A percentile compares a stretch with the other conserved stretches of the same genome.
Evolutionary conservation across 2,113 vertebrate genomes (phyloP).

Genomic region (Campylomormyrus tamandua): DNA sequence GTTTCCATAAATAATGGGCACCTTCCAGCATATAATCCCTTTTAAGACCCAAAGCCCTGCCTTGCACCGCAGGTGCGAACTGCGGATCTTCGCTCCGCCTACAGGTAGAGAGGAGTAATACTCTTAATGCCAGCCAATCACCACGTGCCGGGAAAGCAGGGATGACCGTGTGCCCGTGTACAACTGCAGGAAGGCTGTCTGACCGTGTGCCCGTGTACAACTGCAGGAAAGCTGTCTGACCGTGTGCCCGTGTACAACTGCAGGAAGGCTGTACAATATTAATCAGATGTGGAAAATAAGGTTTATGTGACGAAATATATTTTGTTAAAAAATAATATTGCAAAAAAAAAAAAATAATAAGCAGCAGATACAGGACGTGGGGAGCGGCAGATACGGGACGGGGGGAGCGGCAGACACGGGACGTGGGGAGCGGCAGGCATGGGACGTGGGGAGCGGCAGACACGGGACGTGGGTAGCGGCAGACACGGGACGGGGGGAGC

Average conservation of each 20-base stretch:
- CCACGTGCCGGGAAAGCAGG: not conserved
- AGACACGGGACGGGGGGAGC: no score
- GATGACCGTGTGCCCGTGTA: no score
- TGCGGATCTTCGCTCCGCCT: not conserved
- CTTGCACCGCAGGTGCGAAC: not conserved
- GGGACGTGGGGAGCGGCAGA: no score
- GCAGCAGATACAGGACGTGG: no score
- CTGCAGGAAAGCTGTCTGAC: not conserved
- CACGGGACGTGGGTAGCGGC: no score
- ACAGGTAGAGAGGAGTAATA: not conserved
- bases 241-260: not conserved
- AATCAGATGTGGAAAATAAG: not conserved
- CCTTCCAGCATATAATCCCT: not conserved
- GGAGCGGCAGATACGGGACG: no score
- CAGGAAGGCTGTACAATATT: not conserved
- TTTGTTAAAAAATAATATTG: not conserved
- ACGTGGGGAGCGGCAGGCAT: no score
- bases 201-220: not conserved
- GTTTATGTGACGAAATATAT: not conserved
- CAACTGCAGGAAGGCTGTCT: not conserved
- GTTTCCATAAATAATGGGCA: constrained; percentile 5
- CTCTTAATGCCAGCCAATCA: not conserved
- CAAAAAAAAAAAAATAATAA: no score
- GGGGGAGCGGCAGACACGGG: no score
- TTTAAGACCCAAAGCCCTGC: not conserved